Percentiles rank a stretch among this genome's conserved stretches.
phyloP scores from a whole-genome alignment of 2,113 vertebrate genomes.

The Gymnarchus niloticus region DNA sequence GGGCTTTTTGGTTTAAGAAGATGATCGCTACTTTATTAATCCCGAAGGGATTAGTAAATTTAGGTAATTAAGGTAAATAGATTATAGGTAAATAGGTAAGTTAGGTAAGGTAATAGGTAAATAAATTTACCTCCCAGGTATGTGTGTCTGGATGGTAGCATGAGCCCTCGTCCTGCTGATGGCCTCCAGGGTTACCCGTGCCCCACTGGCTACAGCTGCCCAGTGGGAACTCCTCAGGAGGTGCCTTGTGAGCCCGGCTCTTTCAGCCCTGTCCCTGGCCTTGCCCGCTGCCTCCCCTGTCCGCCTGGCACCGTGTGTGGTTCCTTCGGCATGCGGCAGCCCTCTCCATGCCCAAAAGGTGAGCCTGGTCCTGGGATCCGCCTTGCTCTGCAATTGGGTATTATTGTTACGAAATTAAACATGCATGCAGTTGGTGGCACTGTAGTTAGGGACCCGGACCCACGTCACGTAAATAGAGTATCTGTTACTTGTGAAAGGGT shows the following conservation, averaged over 20 bases:
- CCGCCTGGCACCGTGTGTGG: slow-evolving; percentile 67
- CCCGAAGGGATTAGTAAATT: no score
- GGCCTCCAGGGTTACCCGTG: slow-evolving; percentile 72
- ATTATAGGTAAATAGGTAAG: no score
- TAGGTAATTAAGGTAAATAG: no score
- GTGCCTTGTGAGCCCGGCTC: slow-evolving; percentile 77
- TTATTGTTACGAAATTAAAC: neutral
- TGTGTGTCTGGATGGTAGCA: slow-evolving; percentile 73
- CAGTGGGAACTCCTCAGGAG: slow-evolving; percentile 62
- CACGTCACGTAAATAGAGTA: neutral
- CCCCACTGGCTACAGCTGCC: slow-evolving; percentile 74
- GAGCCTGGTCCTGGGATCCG: neutral
- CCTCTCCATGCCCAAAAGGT: slow-evolving; percentile 73
- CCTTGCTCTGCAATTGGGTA: neutral
- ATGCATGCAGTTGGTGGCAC: neutral
- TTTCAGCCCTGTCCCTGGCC: slow-evolving; percentile 68
- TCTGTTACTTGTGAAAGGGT: neutral
- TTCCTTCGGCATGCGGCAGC: slow-evolving; percentile 59
- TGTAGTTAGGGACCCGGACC: neutral
- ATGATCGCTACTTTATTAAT: no score
- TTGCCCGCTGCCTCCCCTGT: slow-evolving; percentile 66
- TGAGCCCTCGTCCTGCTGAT: slow-evolving; percentile 63
- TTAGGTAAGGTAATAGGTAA: no score
- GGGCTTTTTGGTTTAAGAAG: no score
- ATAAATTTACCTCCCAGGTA: slow-evolving; percentile 63